phyloP scores from a whole-genome alignment of 1,140 invertebrate genomes.

The Polypedilum vanderplanki region DNA sequence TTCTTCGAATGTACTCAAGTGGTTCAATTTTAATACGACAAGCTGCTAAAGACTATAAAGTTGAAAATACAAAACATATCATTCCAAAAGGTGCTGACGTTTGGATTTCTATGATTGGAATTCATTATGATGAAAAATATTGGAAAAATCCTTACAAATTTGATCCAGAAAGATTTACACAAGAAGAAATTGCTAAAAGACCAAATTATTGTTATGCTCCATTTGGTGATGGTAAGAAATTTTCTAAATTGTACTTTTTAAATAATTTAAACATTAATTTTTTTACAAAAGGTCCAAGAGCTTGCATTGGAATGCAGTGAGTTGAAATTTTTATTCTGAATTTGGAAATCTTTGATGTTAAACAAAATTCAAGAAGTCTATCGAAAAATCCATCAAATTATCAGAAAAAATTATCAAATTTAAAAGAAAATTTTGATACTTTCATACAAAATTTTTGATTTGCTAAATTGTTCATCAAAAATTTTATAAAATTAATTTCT shows the following conservation, averaged over 20 bases:
- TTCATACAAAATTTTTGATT: not conserved
- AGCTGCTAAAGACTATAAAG: slow-evolving; percentile 45
- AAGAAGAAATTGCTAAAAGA: slow-evolving; percentile 44
- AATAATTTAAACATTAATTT: no score
- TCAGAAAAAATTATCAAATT: no score
- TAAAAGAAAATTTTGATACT: no score
- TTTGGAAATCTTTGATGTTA: not conserved
- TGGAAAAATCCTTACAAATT: slow-evolving; percentile 53
- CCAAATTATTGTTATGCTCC: slow-evolving; percentile 52
- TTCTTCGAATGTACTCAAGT: slow-evolving; percentile 47
- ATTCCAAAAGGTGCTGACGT: slow-evolving; percentile 49
- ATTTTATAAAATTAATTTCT: slow-evolving; percentile 54
- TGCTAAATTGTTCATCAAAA: not conserved
- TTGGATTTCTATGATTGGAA: slow-evolving; percentile 50
- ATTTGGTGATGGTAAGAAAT: slow-evolving; percentile 65
- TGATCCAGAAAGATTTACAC: slow-evolving; percentile 52
- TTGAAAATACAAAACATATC: slow-evolving; percentile 44
- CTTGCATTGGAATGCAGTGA: not conserved
- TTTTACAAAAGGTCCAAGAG: not conserved
- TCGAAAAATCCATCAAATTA: no score
- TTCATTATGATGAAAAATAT: slow-evolving; percentile 52
- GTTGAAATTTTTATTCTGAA: not conserved
- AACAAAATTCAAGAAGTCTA: no score
- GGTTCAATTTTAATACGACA: slow-evolving; percentile 43
- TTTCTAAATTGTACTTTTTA: not conserved